Evolutionary conservation across 2,113 vertebrate species (phyloP).

Genomic region (Zosterops pallidus): DNA sequence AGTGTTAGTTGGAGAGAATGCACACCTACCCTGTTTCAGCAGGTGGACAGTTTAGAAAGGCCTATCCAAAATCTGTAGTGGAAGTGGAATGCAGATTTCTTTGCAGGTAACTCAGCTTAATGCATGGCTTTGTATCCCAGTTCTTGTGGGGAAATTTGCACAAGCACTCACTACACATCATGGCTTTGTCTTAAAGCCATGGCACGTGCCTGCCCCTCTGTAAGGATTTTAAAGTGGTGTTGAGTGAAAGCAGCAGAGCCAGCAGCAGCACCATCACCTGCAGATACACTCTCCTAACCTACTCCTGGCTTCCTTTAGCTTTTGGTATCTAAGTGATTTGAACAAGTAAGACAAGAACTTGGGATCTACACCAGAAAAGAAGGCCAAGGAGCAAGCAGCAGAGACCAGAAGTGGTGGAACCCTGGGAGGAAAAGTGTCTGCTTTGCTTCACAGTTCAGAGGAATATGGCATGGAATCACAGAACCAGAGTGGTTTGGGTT

Average conservation of each 20-base stretch:
- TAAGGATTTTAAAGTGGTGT: not conserved
- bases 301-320: not conserved
- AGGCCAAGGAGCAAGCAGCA: not conserved
- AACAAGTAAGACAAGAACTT: not conserved
- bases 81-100: not conserved
- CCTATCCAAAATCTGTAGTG: not conserved
- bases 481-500: not conserved
- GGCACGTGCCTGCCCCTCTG: not conserved
- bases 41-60: not conserved
- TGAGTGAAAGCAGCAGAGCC: not conserved
- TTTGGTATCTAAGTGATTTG: not conserved
- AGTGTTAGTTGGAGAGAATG: not conserved
- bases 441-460: not conserved
- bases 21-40: not conserved
- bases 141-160: not conserved
- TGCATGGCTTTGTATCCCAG: not conserved
- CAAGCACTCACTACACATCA: not conserved
- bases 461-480: not conserved
- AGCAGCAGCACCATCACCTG: not conserved
- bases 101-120: not conserved
- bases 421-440: not conserved
- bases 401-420: not conserved
- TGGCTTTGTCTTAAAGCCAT: not conserved
- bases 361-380: not conserved
- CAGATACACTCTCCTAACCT: not conserved